phyloP scores from a whole-genome alignment of 2,797 vertebrate genomes.

The Enteromius argenteus region DNA sequence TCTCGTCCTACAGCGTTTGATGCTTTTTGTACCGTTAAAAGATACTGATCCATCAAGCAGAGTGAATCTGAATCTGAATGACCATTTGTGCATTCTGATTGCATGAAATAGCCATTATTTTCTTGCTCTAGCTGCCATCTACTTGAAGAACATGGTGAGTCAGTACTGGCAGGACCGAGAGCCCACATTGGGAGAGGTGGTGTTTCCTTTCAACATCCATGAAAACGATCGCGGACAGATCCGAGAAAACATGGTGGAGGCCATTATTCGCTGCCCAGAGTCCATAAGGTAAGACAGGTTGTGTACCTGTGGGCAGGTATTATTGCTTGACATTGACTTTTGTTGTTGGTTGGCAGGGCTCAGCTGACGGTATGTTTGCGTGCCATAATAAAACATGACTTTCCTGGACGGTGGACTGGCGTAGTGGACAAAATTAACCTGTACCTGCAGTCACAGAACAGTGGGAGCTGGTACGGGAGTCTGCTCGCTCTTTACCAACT shows the following conservation, averaged over 20 bases:
- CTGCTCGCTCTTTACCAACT: conserved; percentile 94
- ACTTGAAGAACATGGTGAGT: conserved; percentile 99
- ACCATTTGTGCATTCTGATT: neutral
- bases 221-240: conserved; percentile 97
- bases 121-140: conserved; percentile 88
- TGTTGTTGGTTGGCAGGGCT: conserved; percentile 73
- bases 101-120: neutral
- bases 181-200: conserved; percentile 85
- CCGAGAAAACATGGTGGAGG: conserved; percentile 95
- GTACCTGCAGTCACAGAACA: conserved; percentile 91
- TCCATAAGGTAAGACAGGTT: conserved; percentile 82
- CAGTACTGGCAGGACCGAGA: conserved; percentile 98
- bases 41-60: neutral
- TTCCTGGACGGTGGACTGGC: conserved; percentile 94
- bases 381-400: conserved; percentile 95
- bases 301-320: no score
- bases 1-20: neutral
- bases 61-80: neutral
- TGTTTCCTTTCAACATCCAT: conserved; percentile 97
- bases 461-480: conserved; percentile 92
- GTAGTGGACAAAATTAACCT: conserved; percentile 94
- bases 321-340: neutral
- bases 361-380: conserved; percentile 96
- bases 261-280: conserved; percentile 94
- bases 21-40: neutral